These are phyloP conservation scores for Ophthalmotilapia sp. DNA, from an alignment of 2,113 vertebrate genomes.

Conservation along the genomic window DNA sequence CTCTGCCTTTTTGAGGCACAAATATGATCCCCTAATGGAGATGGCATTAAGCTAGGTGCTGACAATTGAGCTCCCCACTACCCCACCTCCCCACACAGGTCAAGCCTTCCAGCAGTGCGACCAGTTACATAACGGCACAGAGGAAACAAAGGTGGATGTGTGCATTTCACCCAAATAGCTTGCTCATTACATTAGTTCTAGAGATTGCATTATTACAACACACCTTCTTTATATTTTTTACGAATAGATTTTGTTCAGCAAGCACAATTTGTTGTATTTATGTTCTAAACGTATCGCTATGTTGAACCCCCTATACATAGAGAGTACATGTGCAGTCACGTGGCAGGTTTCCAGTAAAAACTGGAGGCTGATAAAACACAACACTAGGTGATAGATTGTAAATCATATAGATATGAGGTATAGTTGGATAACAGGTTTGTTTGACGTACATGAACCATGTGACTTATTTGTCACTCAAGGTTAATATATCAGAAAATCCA, in stretches of 20 bases:
- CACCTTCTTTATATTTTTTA: not conserved
- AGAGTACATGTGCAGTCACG: not conserved
- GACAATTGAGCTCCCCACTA: not conserved
- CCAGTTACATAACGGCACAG: conserved; percentile 21
- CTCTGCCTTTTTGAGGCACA: conserved; percentile 33
- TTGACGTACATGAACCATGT: not conserved
- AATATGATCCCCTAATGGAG: conserved; percentile 56
- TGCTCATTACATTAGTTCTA: not conserved
- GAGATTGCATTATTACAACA: not conserved
- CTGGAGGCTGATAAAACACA: not conserved
- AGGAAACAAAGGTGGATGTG: not conserved
- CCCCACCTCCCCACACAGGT: conserved; percentile 8
- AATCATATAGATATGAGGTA: not conserved
- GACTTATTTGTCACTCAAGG: not conserved
- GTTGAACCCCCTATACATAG: not conserved
- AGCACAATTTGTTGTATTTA: not conserved
- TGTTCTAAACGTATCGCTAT: not conserved
- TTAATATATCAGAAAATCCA: not conserved
- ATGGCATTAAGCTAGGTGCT: conserved; percentile 1
- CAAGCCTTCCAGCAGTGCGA: not conserved
- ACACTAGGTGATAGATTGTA: not conserved
- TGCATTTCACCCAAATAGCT: not conserved
- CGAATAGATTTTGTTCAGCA: not conserved
- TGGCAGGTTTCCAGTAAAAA: not conserved
- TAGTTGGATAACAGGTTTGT: not conserved